These are phyloP conservation scores for Aphelenchoides avenae DNA, from an alignment of 1,140 invertebrate species.

Conservation along the genomic window DNA sequence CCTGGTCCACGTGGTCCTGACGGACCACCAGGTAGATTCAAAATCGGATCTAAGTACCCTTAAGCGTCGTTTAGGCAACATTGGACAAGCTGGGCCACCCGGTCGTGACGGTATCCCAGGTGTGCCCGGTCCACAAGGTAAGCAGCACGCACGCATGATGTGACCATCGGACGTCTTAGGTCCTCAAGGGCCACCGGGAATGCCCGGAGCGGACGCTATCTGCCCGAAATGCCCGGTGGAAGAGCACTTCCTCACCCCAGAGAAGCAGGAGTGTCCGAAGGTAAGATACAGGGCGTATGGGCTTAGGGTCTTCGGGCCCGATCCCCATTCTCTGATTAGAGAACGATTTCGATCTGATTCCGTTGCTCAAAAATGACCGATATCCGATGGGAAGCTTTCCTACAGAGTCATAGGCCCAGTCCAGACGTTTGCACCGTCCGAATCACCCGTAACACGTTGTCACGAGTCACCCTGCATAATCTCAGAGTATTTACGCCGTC, in stretches of 20 bases:
- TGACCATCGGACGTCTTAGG: constrained; percentile 19
- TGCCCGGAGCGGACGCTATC: constrained; percentile 41
- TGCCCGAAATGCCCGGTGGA: constrained; percentile 49
- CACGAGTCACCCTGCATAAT: no score
- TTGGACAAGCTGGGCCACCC: no score
- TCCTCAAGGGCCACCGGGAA: no score
- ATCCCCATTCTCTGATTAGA: no score
- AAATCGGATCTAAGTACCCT: no score
- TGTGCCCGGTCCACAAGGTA: constrained; percentile 35
- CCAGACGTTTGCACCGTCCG: neutral
- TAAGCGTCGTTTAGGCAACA: no score
- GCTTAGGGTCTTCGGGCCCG: no score
- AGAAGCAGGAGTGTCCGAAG: constrained; percentile 33
- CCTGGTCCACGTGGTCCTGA: constrained; percentile 41
- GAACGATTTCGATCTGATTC: no score
- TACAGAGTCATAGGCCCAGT: constrained; percentile 3
- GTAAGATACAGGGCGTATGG: constrained; percentile 16
- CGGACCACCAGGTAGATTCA: constrained; percentile 28
- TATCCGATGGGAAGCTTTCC: neutral
- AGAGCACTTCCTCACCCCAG: constrained; percentile 26
- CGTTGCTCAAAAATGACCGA: neutral
- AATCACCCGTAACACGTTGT: no score
- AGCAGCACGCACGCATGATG: neutral
- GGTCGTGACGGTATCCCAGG: constrained; percentile 35
- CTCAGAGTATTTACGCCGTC: no score